Evolutionary conservation across 2,113 vertebrate species (phyloP), one percentile per base, ranked within the genome.

Genomic region (Etheostoma cragini): DNA sequence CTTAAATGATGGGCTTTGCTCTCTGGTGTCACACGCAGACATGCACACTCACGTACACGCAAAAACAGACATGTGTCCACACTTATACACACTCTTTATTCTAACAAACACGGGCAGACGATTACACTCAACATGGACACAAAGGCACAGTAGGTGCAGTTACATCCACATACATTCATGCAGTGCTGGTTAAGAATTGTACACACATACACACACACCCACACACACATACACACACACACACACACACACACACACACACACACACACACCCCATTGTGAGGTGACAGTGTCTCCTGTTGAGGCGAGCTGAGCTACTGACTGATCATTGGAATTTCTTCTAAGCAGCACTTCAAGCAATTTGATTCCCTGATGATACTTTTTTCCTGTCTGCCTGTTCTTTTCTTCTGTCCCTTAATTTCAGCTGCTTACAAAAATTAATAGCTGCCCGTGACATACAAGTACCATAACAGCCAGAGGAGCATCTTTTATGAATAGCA

Each of bases 1-100:
- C 80, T 42, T 83, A 87, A 90, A 90, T 61, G 70, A 87, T 81
- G 71, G 86, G 74, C 83, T 86, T 66, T 81, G 85, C 86, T 89
- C 87, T 77, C 77, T 68, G 63, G 42, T 76, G 81, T 84, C 60
- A 60, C 52, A 63, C 33, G 21, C 76, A 72, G 16, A 60, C 71
- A 60, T 19, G 22, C 67, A 78, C 66, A 3, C 50, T 5, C 26
- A 42, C 21, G 4, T 50, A 65, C 46, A 72, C 76, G 62, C 71
- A 42, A 6, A 38, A 6, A 77, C 60, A 73, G 22, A 65, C 22
- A n/a, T n/a, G 35, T n/a, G 52, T 24, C 26, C 75, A 66, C 62
- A 53, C 47, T 46, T 24, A 8, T 46, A 12, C 64, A 61, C 68
- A 60, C 11, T 64, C 42, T 49, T 66, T 13, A 17, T 26, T 53